phyloP scores from a whole-genome alignment of 2,113 vertebrate species.

The Sinocyclocheilus rhinocerous region DNA sequence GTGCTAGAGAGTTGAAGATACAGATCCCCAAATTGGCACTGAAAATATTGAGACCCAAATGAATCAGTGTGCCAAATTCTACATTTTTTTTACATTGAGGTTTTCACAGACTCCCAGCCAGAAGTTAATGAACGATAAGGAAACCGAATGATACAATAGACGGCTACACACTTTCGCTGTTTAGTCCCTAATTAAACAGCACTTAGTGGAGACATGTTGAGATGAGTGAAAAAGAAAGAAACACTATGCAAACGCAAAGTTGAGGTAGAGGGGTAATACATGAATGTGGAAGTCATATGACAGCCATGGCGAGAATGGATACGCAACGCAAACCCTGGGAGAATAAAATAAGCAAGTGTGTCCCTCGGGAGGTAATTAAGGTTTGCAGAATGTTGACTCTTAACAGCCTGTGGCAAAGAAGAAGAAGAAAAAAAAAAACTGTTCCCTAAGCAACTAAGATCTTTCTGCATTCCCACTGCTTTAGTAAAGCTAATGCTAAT shows the following conservation, averaged over 20 bases:
- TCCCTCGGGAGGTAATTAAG: slow-evolving; percentile 46
- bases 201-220: neutral
- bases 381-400: slow-evolving; percentile 31
- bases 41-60: slow-evolving; percentile 4
- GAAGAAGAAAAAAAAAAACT: neutral
- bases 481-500: neutral
- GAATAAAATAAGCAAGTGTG: slow-evolving; percentile 15
- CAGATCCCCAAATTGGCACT: neutral
- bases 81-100: neutral
- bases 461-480: neutral
- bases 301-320: neutral
- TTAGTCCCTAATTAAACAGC: neutral
- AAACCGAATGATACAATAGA: neutral
- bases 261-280: neutral
- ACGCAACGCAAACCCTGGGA: slow-evolving; percentile 1
- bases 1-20: neutral
- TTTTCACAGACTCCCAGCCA: slow-evolving; percentile 1
- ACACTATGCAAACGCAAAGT: neutral
- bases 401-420: slow-evolving; percentile 36
- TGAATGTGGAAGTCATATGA: slow-evolving; percentile 21
- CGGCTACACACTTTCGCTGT: neutral
- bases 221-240: neutral
- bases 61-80: neutral
- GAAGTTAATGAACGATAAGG: neutral
- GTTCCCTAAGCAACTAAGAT: slow-evolving; percentile 19